Base-by-base conservation (phyloP, 2,888 invertebrate genomes). In the Drosophila pegasa region DNA sequence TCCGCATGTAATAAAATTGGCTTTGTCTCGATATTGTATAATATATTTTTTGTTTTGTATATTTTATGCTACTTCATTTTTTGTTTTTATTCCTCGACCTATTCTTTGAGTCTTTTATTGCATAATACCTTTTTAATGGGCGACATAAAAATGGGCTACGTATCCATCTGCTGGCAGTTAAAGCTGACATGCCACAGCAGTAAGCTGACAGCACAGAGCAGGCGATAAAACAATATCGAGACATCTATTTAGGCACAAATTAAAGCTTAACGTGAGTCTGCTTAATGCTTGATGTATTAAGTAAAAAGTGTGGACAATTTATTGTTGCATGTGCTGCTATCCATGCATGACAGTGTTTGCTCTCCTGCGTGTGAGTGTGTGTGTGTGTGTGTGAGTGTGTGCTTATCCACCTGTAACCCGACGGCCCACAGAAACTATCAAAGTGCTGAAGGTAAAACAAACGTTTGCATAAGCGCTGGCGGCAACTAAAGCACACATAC, bases 91-190 rank as follows among this genome's bases (percentile, higher is more conserved):
- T 33, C 37, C 43, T 1, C 16, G 25, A 45, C 22, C 33, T 35
- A 35, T 33, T 27, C 18, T 43, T 50, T 31, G 45, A 14, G 6
- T 47, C 20, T 60, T 73, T 75, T 75, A 80, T 73, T 43, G 71
- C 66, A 78, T 75, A 73, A 85, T 80, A 71, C 73, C 56, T 50
- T 75, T 72, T 85, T 85, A 80, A 80, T 75, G 66, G 80, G 50
- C 59, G n/a, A 50, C 52, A 78, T 75, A 74, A 76, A 76, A 65
- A 18, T 14, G 6, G 20, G 38, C 31, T 14, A 33, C 52, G 45
- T 56, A 48, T 48, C 55, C 75, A 71, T 67, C 59, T 63, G 65
- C n/a, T 25, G 45, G 61, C 75, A 78, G 62, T 80, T 80, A 71
- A 69, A 60, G 25, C 61, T 31, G 47, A 50, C 56, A 70, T 29